Conservation (phyloP, 2,888 invertebrate species). For the Suillia variegata region DNA sequence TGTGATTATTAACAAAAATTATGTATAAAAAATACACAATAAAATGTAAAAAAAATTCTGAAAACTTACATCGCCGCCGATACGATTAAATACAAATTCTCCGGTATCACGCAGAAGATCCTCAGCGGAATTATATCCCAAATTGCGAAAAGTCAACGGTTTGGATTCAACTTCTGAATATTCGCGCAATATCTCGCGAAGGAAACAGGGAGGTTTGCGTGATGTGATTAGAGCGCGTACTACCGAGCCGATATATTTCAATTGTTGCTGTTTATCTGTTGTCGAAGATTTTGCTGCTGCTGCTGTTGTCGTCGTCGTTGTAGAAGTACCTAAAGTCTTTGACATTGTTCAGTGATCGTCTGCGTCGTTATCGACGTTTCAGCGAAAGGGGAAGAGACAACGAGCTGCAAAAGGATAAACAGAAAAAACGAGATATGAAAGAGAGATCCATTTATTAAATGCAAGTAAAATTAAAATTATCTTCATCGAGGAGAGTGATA, state of each 20-base stretch:
- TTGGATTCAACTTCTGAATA: conserved; percentile 69
- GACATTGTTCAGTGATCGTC: conserved; percentile 9
- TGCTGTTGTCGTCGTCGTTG: neutral
- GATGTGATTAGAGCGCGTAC: conserved; percentile 55
- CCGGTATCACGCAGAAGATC: conserved; percentile 68
- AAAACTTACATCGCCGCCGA: conserved; percentile 63
- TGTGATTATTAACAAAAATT: too few species aligned
- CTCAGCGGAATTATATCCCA: conserved; percentile 67
- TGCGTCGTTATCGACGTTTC: conserved; percentile 10
- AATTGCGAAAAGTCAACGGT: conserved; percentile 67
- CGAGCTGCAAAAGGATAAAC: neutral
- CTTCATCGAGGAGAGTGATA: too few species aligned
- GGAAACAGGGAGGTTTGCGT: conserved; percentile 49
- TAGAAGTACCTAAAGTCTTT: conserved; percentile 6
- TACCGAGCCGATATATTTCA: conserved; percentile 43
- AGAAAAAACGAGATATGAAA: too few species aligned
- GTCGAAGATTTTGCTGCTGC: too few species aligned
- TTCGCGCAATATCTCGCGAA: conserved; percentile 64
- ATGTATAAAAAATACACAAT: too few species aligned
- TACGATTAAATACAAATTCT: conserved; percentile 63
- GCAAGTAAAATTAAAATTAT: too few species aligned
- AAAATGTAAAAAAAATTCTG: too few species aligned
- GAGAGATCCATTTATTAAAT: too few species aligned
- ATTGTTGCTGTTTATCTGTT: conserved; percentile 31
- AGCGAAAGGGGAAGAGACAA: neutral